phyloP scores from a whole-genome alignment of 2,888 invertebrate genomes.

The Agrotis ipsilon region DNA sequence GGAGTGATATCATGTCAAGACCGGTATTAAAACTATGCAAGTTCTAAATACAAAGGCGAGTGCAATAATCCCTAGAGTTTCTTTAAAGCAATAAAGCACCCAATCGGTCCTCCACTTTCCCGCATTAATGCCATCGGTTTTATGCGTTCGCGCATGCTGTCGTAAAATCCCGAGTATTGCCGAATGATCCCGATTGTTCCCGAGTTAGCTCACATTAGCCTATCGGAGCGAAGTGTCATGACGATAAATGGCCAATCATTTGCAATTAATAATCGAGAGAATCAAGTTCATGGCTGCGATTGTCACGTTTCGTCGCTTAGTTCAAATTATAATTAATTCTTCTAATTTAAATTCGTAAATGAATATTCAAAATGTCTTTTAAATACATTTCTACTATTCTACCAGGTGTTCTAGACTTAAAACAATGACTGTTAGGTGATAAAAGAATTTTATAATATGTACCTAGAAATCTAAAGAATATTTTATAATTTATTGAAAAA shows the following conservation, averaged over 20 bases:
- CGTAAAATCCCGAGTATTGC: constrained; percentile 71
- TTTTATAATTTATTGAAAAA: neutral
- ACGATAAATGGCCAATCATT: constrained; percentile 46
- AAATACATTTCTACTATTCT: neutral
- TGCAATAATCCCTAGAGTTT: constrained; percentile 71
- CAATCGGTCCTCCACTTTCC: constrained; percentile 73
- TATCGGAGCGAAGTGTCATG: constrained; percentile 52
- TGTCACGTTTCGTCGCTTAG: constrained; percentile 12
- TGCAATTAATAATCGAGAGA: constrained; percentile 53
- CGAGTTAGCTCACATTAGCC: constrained; percentile 45
- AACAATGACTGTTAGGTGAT: neutral
- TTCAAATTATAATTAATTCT: constrained; percentile 39
- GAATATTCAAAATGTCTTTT: constrained; percentile 30
- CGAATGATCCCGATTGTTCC: constrained; percentile 48
- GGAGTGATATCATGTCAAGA: neutral
- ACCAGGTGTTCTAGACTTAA: neutral
- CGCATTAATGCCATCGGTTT: constrained; percentile 74
- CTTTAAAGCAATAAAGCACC: constrained; percentile 79
- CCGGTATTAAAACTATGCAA: constrained; percentile 9
- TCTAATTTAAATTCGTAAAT: constrained; percentile 32
- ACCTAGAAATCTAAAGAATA: neutral
- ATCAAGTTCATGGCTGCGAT: constrained; percentile 50
- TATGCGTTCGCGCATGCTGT: constrained; percentile 78
- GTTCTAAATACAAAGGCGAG: constrained; percentile 35
- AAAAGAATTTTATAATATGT: neutral